Evolutionary conservation across 2,888 invertebrate species (phyloP).

Genomic region (Erebia epiphron): DNA sequence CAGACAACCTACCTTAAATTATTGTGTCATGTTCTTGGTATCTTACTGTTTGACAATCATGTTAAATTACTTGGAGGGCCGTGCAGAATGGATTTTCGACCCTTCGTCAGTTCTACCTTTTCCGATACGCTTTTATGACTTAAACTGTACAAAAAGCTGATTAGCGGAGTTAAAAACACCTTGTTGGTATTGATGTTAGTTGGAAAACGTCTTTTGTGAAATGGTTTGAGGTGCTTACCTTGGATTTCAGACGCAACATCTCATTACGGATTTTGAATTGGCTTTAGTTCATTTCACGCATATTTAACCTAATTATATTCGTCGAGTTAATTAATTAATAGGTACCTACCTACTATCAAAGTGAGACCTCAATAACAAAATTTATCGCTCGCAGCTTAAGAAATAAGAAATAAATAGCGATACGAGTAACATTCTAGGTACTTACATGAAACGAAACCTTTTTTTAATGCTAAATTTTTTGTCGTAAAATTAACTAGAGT

Average conservation of each 20-base stretch:
- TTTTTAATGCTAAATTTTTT: neutral
- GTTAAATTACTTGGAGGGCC: conserved; percentile 10
- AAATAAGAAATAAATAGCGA: conserved; percentile 6
- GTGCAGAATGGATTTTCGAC: conserved; percentile 15
- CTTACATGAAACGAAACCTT: neutral
- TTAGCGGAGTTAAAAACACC: neutral
- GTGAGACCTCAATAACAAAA: neutral
- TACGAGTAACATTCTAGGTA: neutral
- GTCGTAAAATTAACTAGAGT: no score
- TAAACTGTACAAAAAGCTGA: conserved; percentile 11
- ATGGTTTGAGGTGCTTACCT: conserved; percentile 7
- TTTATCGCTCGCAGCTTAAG: neutral
- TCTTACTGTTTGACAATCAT: conserved; percentile 12
- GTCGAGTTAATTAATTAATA: conserved; percentile 7
- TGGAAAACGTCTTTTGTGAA: conserved; percentile 21
- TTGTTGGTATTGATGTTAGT: conserved; percentile 6
- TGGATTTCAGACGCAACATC: conserved; percentile 19
- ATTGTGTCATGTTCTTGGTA: neutral
- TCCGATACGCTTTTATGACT: conserved; percentile 9
- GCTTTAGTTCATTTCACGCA: conserved; percentile 11
- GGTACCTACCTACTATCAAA: neutral
- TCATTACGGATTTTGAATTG: neutral
- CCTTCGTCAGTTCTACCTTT: conserved; percentile 7
- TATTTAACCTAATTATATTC: conserved; percentile 11
- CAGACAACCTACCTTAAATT: neutral